These are phyloP conservation scores for Takifugu bimaculatus DNA, from an alignment of 2,113 vertebrate genomes.

Conservation along the genomic window DNA sequence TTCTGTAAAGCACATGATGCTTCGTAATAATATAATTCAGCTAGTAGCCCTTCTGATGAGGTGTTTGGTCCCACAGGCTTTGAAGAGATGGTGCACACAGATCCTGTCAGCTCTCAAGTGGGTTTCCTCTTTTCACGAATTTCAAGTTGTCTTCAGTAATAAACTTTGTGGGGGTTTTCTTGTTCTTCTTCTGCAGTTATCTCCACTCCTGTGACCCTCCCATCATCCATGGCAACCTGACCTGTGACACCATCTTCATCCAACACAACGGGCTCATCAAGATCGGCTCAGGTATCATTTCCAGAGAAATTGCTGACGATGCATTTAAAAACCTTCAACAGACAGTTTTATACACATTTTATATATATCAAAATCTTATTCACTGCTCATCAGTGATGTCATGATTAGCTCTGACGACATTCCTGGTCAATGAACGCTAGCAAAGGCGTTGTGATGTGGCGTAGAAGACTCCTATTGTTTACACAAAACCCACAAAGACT, in stretches of 20 bases:
- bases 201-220: slow-evolving; percentile 77
- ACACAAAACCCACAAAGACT: neutral
- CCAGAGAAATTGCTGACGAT: slow-evolving; percentile 14
- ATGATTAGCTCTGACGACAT: no score
- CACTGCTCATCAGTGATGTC: no score
- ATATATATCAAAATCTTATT: no score
- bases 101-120: slow-evolving; percentile 97
- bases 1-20: neutral
- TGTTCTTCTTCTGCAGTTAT: slow-evolving; percentile 44
- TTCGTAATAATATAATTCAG: slow-evolving; percentile 2
- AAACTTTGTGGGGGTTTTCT: slow-evolving; percentile 1
- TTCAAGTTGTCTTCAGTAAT: neutral
- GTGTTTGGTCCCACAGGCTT: slow-evolving; percentile 79
- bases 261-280: slow-evolving; percentile 99
- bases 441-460: no score
- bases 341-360: no score
- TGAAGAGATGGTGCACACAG: slow-evolving; percentile 98
- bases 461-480: neutral
- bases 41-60: slow-evolving; percentile 19
- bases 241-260: slow-evolving; percentile 98
- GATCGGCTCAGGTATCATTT: slow-evolving; percentile 88
- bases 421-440: no score
- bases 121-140: slow-evolving; percentile 21
- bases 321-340: slow-evolving; percentile 5
- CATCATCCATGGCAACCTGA: slow-evolving; percentile 81